phyloP scores from a whole-genome alignment of 2,888 invertebrate genomes.

The Trypoxylon attenuatum region DNA sequence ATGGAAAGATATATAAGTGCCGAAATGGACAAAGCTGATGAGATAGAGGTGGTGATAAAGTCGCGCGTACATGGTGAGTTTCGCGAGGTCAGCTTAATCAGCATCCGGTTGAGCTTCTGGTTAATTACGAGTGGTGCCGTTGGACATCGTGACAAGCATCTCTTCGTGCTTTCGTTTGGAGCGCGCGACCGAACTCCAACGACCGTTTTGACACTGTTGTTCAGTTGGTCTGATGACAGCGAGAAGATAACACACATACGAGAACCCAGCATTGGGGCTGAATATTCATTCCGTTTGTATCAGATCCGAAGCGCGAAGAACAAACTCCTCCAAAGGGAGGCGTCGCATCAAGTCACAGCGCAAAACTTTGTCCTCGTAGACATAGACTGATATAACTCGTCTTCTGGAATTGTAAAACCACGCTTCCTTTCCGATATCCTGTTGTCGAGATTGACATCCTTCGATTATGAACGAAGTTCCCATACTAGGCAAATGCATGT shows the following conservation, averaged over 20 bases:
- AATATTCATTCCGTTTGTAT: slow-evolving; percentile 50
- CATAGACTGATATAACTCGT: too few relatives aligned
- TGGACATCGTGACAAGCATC: slow-evolving; percentile 47
- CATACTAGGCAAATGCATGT: too few relatives aligned
- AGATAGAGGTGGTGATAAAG: background rate
- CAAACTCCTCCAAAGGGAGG: slow-evolving; percentile 10
- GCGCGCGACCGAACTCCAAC: slow-evolving; percentile 38
- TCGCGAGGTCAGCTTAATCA: slow-evolving; percentile 48
- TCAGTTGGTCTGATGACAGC: slow-evolving; percentile 30
- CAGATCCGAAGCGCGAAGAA: slow-evolving; percentile 44
- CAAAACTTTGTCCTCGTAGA: too few relatives aligned
- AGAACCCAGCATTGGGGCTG: slow-evolving; percentile 44
- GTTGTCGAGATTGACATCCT: too few relatives aligned
- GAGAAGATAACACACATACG: slow-evolving; percentile 49
- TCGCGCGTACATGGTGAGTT: background rate
- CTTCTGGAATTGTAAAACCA: too few relatives aligned
- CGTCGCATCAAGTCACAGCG: too few relatives aligned
- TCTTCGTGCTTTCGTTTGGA: slow-evolving; percentile 43
- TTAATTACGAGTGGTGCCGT: slow-evolving; percentile 51
- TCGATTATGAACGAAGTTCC: too few relatives aligned
- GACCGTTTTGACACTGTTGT: slow-evolving; percentile 51
- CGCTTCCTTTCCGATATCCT: too few relatives aligned
- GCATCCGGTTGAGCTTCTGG: slow-evolving; percentile 40
- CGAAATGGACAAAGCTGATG: too few relatives aligned
- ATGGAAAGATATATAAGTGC: too few relatives aligned